phyloP scores from a whole-genome alignment of 2,797 vertebrate species.

The Masticophis lateralis region DNA sequence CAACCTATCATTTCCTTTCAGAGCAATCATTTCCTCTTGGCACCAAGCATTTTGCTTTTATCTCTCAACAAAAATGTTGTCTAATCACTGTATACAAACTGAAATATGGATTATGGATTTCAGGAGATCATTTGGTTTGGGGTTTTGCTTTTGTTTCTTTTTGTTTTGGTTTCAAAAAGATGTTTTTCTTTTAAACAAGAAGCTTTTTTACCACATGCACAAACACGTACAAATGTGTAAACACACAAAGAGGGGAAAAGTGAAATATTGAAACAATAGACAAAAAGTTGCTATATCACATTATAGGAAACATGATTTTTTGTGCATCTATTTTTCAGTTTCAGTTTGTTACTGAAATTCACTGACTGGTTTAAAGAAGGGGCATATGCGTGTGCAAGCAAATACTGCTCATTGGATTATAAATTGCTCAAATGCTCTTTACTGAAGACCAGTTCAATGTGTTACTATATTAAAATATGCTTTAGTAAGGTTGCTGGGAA shows the following conservation, averaged over 20 bases:
- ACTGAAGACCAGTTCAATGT: not conserved
- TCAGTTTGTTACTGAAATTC: not conserved
- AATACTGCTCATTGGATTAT: not conserved
- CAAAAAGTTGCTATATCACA: slow-evolving; percentile 8
- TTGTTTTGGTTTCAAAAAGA: not conserved
- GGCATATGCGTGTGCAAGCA: not conserved
- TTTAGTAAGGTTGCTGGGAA: not conserved
- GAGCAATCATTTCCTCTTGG: slow-evolving; percentile 48
- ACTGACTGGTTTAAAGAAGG: not conserved
- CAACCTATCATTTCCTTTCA: slow-evolving; percentile 53
- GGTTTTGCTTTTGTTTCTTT: not conserved
- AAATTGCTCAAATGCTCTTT: not conserved
- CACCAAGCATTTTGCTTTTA: slow-evolving; percentile 48
- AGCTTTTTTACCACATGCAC: slow-evolving; percentile 9
- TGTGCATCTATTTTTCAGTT: not conserved
- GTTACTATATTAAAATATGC: not conserved
- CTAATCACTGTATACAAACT: slow-evolving; percentile 41
- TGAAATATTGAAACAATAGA: slow-evolving; percentile 31
- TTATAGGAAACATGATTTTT: slow-evolving; percentile 21
- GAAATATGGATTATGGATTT: slow-evolving; percentile 40
- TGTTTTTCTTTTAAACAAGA: slow-evolving; percentile 25
- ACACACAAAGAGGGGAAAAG: not conserved
- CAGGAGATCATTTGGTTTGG: slow-evolving; percentile 7
- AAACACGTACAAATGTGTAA: not conserved
- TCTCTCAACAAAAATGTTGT: slow-evolving; percentile 44